A percentile compares a stretch with the other conserved stretches of the same genome.
These are phyloP conservation scores for Apocheima hispidaria DNA, from an alignment of 2,888 invertebrate genomes.

Conservation along the genomic window DNA sequence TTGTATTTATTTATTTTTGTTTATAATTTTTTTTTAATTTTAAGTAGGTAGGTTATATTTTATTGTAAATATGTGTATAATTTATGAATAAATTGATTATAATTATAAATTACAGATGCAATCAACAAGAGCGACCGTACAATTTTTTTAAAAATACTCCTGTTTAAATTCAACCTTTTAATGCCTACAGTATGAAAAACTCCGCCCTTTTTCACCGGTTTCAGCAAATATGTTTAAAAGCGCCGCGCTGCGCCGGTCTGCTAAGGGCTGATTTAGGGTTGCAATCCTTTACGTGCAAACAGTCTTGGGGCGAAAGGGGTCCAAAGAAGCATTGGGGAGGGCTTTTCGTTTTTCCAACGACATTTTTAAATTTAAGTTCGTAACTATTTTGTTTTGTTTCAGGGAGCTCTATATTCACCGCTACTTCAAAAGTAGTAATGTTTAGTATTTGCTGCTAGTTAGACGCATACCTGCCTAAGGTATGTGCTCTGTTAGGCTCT, in stretches of 20 bases:
- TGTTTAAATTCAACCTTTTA: conserved; percentile 5
- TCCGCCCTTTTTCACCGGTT: conserved; percentile 53
- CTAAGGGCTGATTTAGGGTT: conserved; percentile 58
- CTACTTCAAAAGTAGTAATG: no score
- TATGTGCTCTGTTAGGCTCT: no score
- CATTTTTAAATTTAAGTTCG: conserved; percentile 1
- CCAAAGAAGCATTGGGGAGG: not conserved
- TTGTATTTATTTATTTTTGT: no score
- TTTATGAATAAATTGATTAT: no score
- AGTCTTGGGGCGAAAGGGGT: conserved; percentile 21
- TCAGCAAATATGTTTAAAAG: conserved; percentile 58
- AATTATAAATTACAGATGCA: no score
- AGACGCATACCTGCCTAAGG: no score
- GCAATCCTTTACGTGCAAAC: conserved; percentile 32
- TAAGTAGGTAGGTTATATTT: no score
- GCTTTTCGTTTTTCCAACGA: not conserved
- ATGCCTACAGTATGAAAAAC: conserved; percentile 12
- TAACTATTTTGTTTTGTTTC: not conserved
- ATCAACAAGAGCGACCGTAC: not conserved
- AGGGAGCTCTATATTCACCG: not conserved
- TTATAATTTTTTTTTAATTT: no score
- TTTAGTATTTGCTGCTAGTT: no score
- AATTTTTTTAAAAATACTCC: conserved; percentile 14
- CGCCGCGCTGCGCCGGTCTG: conserved; percentile 47
- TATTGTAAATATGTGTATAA: no score